Evolutionary conservation across 2,113 vertebrate genomes (phyloP).

Genomic region (Mesitornis unicolor): DNA sequence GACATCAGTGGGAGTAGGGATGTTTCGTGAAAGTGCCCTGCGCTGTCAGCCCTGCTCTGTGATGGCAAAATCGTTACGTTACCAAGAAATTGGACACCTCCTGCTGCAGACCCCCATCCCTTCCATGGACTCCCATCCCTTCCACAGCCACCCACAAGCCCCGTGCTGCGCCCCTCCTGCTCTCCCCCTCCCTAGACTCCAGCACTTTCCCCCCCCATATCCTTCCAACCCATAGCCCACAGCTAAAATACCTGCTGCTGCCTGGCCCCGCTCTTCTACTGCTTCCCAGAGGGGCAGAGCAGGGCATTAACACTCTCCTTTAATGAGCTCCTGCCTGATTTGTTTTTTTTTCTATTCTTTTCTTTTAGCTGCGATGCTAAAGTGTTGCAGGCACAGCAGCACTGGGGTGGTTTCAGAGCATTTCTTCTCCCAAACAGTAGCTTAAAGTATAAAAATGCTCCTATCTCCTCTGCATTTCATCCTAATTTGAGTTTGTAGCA

Average conservation of each 20-base stretch:
- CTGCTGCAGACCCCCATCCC: background rate
- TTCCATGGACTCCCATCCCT: background rate
- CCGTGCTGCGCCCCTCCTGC: background rate
- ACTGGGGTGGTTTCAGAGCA: background rate
- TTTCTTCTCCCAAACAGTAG: background rate
- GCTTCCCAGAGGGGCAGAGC: background rate
- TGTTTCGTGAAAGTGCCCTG: background rate
- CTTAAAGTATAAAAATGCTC: background rate
- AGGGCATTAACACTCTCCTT: background rate
- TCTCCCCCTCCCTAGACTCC: background rate
- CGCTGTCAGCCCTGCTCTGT: background rate
- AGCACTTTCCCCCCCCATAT: background rate
- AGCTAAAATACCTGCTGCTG: background rate
- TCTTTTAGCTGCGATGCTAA: background rate
- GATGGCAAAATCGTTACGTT: fast-evolving
- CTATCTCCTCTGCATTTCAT: background rate
- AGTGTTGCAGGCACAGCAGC: background rate
- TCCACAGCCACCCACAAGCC: background rate
- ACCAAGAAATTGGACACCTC: fast-evolving
- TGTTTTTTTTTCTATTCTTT: background rate
- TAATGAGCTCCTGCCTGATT: background rate
- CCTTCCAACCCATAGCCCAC: background rate
- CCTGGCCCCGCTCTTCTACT: background rate
- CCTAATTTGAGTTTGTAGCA: background rate
- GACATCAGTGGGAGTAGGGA: background rate